Evolutionary conservation across 2,113 vertebrate genomes (phyloP).

Genomic region (Lepisosteus osseus): DNA sequence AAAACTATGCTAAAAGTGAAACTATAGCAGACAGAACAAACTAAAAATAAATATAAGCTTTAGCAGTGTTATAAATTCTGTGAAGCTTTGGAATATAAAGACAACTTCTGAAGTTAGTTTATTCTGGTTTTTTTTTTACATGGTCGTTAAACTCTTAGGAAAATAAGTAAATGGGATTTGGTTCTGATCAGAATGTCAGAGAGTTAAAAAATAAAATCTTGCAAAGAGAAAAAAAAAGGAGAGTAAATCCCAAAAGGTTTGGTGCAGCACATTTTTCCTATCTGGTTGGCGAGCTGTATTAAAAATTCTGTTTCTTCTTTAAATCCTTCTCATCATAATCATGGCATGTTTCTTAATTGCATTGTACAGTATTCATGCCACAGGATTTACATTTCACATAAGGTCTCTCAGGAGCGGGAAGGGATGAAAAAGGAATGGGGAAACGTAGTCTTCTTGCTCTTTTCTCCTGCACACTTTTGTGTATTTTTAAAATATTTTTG

Average conservation of each 20-base stretch:
- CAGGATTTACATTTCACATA: slow-evolving; percentile 9
- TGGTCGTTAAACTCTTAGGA: no score
- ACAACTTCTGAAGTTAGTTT: no score
- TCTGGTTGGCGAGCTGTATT: background rate
- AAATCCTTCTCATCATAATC: slow-evolving; percentile 7
- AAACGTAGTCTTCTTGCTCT: slow-evolving; percentile 3
- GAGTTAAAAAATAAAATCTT: background rate
- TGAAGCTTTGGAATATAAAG: background rate
- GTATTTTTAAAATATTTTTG: background rate
- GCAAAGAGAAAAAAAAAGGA: slow-evolving; percentile 6
- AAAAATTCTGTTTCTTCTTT: slow-evolving; percentile 14
- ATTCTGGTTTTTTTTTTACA: no score
- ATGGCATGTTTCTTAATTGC: slow-evolving; percentile 6
- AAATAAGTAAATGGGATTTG: no score
- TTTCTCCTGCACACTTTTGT: background rate
- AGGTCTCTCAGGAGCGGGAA: background rate
- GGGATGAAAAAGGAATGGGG: slow-evolving; percentile 8
- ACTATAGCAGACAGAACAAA: no score
- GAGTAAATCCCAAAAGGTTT: slow-evolving; percentile 5
- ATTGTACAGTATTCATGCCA: slow-evolving; percentile 6
- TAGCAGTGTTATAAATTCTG: no score
- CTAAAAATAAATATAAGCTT: no score
- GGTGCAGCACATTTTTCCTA: background rate
- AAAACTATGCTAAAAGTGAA: no score
- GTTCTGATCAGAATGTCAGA: background rate